Percentiles rank a stretch among this genome's conserved stretches.
Evolutionary conservation across 2,888 invertebrate genomes (phyloP).

Genomic region (Agrotis ipsilon): DNA sequence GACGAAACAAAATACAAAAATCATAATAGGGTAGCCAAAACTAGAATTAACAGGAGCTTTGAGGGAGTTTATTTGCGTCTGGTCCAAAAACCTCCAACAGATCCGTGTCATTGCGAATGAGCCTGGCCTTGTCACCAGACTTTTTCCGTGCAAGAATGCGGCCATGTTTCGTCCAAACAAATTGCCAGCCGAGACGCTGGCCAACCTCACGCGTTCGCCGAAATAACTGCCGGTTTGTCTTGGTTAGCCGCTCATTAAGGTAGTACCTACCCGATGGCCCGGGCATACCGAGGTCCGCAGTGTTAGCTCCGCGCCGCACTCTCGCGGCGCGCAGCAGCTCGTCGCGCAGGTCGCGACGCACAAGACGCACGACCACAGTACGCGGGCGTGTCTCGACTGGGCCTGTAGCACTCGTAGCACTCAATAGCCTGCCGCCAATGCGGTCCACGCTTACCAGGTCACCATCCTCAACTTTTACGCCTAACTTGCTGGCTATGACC

Average conservation of each 20-base stretch:
- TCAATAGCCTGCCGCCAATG: not conserved
- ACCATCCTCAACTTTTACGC: not conserved
- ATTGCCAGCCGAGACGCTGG: not conserved
- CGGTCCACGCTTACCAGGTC: constrained; percentile 5
- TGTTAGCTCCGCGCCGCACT: not conserved
- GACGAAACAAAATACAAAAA: not conserved
- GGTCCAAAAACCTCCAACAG: not conserved
- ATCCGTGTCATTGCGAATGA: not conserved
- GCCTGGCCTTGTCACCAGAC: not conserved
- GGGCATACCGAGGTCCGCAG: not conserved
- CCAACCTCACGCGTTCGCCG: not conserved
- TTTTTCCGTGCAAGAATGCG: not conserved
- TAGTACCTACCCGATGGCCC: not conserved
- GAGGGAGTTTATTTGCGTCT: too few species aligned
- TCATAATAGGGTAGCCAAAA: not conserved
- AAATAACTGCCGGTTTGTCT: not conserved
- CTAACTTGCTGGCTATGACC: not conserved
- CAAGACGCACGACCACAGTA: not conserved
- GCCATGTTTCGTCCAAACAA: not conserved
- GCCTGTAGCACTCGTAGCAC: not conserved
- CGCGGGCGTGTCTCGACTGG: too few species aligned
- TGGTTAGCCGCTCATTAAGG: not conserved
- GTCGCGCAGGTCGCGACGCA: too few species aligned
- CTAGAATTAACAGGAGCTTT: too few species aligned
- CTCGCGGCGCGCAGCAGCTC: not conserved